Base-by-base conservation (phyloP, 2,888 invertebrate genomes). In the Dusona sp. region DNA sequence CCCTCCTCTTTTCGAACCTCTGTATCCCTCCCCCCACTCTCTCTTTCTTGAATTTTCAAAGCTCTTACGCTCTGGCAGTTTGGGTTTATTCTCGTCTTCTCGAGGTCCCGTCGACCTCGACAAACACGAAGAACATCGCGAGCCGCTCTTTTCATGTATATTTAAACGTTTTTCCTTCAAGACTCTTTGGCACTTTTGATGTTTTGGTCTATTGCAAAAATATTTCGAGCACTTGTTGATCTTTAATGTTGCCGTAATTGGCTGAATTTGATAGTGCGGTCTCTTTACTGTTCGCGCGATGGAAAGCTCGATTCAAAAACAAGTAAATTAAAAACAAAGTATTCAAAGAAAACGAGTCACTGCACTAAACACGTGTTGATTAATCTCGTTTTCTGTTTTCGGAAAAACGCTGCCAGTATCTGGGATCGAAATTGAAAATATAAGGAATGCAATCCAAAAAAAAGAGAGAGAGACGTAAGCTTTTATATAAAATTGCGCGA, bases 61-160 rank as follows among this genome's bases (percentile, higher is more conserved):
- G 72, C 72, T 38, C 67, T 67, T 67, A 38, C 67, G 36, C 77
- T 79, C 70, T 80, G 68, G 74, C n/a, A 79, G 65, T 70, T 80
- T 57, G 3, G 72, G 79, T 86, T 86, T 89, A 89, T 89, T 89
- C 85, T 89, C 74, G 88, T 85, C 84, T 85, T 64, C 82, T 85
- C 89, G 89, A 89, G 89, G 89, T 87, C 89, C 88, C 87, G 83
- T 83, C 85, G 89, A 89, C 89, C 89, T 88, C 88, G 87, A 74
- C 65, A 61, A 25, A 72, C 61, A 57, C 79, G 65, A 74, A 54
- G 74, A 84, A 73, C 79, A 73, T 81, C 77, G 54, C 72, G 79
- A 68, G 68, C 48, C 80, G 77, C 70, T 64, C 54, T 83, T 48
- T 73, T 70, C 16, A 54, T 29, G 42, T 73, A 70, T 57, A 57